phyloP scores from a whole-genome alignment of 1,140 invertebrate species.

The Drosophila subobscura region DNA sequence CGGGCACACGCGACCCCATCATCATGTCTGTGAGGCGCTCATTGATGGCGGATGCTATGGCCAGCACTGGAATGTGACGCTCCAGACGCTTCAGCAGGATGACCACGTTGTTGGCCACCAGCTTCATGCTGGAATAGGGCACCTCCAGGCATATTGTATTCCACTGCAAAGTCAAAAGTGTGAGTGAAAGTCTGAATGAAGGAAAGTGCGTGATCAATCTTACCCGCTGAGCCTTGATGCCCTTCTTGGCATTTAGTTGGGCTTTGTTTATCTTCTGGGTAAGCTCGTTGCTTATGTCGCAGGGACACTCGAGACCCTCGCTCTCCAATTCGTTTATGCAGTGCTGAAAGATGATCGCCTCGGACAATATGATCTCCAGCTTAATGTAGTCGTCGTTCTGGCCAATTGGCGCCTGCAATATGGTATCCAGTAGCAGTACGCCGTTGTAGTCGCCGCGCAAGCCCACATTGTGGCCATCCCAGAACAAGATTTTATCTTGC shows the following conservation, averaged over 20 bases:
- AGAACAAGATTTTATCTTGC: constrained; percentile 92
- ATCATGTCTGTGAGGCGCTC: constrained; percentile 92
- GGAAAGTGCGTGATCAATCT: constrained; percentile 30
- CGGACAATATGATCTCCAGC: constrained; percentile 92
- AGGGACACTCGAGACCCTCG: constrained; percentile 89
- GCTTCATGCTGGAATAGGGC: constrained; percentile 90
- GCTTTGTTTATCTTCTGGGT: constrained; percentile 89
- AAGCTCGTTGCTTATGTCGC: constrained; percentile 91
- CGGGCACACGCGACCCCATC: constrained; percentile 84
- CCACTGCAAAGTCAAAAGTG: constrained; percentile 88
- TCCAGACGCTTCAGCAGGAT: constrained; percentile 92
- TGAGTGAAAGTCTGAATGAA: background rate
- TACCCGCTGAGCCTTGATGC: constrained; percentile 93
- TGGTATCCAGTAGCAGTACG: constrained; percentile 93
- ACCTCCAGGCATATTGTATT: constrained; percentile 93
- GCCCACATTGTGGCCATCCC: constrained; percentile 91
- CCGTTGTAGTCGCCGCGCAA: constrained; percentile 95
- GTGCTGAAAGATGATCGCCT: constrained; percentile 93
- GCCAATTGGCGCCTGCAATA: constrained; percentile 90
- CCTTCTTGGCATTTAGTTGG: constrained; percentile 88
- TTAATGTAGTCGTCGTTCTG: constrained; percentile 90
- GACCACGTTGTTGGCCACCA: constrained; percentile 91
- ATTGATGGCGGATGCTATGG: constrained; percentile 94
- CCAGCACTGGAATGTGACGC: constrained; percentile 91
- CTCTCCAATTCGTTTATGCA: constrained; percentile 89